Conservation (phyloP, 2,888 invertebrate species). For the Allolobophora icterica region DNA sequence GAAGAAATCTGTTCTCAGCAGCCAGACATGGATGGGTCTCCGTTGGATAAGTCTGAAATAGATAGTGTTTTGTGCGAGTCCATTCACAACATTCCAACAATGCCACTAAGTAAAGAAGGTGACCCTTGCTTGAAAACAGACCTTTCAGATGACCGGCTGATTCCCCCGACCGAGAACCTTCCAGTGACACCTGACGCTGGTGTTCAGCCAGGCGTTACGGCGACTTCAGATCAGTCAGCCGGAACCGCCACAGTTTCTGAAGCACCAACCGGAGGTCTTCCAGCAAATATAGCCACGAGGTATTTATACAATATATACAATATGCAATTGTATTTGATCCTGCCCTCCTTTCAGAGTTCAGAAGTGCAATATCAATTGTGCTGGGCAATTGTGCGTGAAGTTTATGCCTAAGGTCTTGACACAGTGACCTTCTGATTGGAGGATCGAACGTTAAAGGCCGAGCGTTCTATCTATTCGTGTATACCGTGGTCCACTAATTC, state of each 20-base stretch:
- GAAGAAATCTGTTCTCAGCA: background rate
- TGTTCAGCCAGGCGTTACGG: background rate
- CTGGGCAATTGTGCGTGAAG: too few relatives aligned
- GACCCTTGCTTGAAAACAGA: background rate
- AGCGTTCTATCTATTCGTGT: too few relatives aligned
- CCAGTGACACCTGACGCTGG: background rate
- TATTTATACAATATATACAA: background rate
- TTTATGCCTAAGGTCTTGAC: too few relatives aligned
- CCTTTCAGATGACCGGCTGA: background rate
- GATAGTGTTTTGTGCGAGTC: background rate
- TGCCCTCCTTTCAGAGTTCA: too few relatives aligned
- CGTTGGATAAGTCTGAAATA: background rate
- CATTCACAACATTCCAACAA: background rate
- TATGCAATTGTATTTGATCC: too few relatives aligned
- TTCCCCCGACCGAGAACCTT: background rate
- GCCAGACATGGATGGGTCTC: background rate
- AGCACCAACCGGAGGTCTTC: background rate
- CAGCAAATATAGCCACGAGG: background rate
- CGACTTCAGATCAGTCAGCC: background rate
- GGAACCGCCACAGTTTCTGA: background rate
- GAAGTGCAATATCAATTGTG: too few relatives aligned
- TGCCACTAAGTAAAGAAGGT: background rate
- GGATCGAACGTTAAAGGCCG: too few relatives aligned
- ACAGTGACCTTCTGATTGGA: too few relatives aligned
- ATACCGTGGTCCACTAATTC: too few relatives aligned